Evolutionary conservation across 2,113 vertebrate species (phyloP).

Genomic region (Girardinichthys multiradiatus): DNA sequence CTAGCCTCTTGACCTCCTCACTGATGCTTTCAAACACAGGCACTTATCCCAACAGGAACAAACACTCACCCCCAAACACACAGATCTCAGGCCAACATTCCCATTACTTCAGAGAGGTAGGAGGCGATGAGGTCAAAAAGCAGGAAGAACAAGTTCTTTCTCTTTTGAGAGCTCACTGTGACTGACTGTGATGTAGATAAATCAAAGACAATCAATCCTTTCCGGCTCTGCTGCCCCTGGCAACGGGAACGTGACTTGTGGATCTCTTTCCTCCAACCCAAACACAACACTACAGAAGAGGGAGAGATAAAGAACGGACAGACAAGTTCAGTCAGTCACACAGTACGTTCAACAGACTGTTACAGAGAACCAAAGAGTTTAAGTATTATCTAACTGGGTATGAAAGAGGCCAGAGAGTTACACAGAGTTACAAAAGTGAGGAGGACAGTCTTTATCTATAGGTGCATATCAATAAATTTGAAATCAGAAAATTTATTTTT

Average conservation of each 20-base stretch:
- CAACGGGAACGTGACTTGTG: slow-evolving; percentile 42
- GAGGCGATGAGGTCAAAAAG: slow-evolving; percentile 26
- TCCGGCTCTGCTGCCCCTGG: slow-evolving; percentile 52
- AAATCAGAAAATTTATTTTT: background rate
- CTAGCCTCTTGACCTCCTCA: slow-evolving; percentile 84
- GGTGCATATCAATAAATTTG: background rate
- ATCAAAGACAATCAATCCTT: slow-evolving; percentile 71
- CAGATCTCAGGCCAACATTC: slow-evolving; percentile 73
- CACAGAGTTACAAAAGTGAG: slow-evolving; percentile 24
- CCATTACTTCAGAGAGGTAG: slow-evolving; percentile 56
- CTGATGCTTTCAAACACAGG: slow-evolving; percentile 82
- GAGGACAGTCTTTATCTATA: slow-evolving; percentile 14
- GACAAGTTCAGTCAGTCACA: slow-evolving; percentile 54
- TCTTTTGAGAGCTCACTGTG: slow-evolving; percentile 72
- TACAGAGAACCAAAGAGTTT: slow-evolving; percentile 78
- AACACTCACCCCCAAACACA: slow-evolving; percentile 29
- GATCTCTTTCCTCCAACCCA: slow-evolving; percentile 45
- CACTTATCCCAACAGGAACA: slow-evolving; percentile 77
- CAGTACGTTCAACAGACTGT: slow-evolving; percentile 69
- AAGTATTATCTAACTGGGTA: slow-evolving; percentile 48
- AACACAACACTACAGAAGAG: slow-evolving; percentile 30
- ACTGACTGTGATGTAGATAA: slow-evolving; percentile 78
- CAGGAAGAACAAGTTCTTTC: slow-evolving; percentile 55
- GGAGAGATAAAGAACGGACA: slow-evolving; percentile 8
- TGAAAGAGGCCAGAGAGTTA: slow-evolving; percentile 29